Evolutionary conservation across 2,888 invertebrate genomes (phyloP).

Genomic region (Drosophila nigricruria): DNA sequence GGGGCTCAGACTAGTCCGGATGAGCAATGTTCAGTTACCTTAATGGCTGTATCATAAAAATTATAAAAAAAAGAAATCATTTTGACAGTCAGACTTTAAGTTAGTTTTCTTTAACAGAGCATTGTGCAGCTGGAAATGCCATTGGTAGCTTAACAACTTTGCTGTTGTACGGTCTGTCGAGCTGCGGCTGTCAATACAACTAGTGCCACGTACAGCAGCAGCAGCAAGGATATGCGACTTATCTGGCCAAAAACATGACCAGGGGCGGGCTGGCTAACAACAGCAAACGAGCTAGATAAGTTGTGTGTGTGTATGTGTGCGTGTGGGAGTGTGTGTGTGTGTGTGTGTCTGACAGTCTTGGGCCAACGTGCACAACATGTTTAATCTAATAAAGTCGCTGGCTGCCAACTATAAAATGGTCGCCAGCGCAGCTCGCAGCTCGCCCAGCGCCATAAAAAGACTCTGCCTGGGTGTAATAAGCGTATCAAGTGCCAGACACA

Average conservation of each 20-base stretch:
- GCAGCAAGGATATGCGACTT: constrained; percentile 61
- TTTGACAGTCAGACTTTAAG: no score
- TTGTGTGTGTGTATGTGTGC: constrained; percentile 25
- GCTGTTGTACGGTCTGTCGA: constrained; percentile 5
- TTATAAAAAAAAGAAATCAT: not conserved
- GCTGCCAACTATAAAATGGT: constrained; percentile 71
- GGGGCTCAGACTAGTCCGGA: not conserved
- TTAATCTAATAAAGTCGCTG: constrained; percentile 81
- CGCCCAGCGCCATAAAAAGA: constrained; percentile 63
- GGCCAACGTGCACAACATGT: constrained; percentile 74
- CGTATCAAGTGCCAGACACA: constrained; percentile 71
- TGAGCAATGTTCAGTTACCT: no score
- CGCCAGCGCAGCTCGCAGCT: constrained; percentile 43
- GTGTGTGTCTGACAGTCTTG: constrained; percentile 37
- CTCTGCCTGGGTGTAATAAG: constrained; percentile 70
- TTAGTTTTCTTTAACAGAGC: not conserved
- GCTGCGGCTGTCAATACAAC: constrained; percentile 52
- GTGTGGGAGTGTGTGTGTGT: constrained; percentile 13
- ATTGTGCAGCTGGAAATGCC: not conserved
- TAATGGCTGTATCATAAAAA: not conserved
- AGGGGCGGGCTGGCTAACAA: constrained; percentile 39
- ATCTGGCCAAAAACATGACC: constrained; percentile 70
- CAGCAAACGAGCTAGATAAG: constrained; percentile 46
- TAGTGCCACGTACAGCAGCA: constrained; percentile 22
- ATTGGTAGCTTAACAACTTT: not conserved